Base-by-base conservation (phyloP, 2,888 invertebrate species). In the Amphipoea oculea region DNA sequence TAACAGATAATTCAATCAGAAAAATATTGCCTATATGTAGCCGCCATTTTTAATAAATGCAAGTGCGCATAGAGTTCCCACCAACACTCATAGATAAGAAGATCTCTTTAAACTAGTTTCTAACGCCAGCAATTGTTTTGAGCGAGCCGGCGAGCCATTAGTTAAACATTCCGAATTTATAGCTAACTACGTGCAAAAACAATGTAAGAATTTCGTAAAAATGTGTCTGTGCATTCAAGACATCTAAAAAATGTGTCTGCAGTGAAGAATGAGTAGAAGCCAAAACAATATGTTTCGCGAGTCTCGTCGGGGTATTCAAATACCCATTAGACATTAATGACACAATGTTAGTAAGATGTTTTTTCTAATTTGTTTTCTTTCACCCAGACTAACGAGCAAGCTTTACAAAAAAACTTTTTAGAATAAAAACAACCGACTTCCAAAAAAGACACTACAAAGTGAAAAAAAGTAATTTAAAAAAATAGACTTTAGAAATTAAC, bases 211-310 rank as follows among this genome's bases (percentile, higher is more conserved):
- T 81, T 78, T 81, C 66, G 73, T 76, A 83, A 87, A 82, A 77
- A 82, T 79, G 78, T 85, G 83, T 85, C 81, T 85, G 73, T 82
- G 79, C 81, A 82, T 83, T 76, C 51, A 62, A 84, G 71, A 76
- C 60, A 83, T 89, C 68, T 78, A 48, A 85, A 80, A 81, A 76
- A 82, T 82, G 76, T 81, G 77, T 83, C 63, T 71, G 69, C 82
- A 54, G 66, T 78, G 71, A 82, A 80, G 66, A 75, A 84, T 80
- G 73, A 84, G 70, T 75, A 63, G 72, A 73, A 80, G 77, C 76
- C 85, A 84, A 82, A 84, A 79, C 75, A 66, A 81, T 84, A 80
- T 84, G 76, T 87, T 79, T 82, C 68, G 45, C 75, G 68, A 82
- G 23, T 86, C 73, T 75, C 62, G 68, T 74, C 76, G 60, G 62